phyloP scores from a whole-genome alignment of 92 coral and sea anemone species.

The Heliopora coerulea region DNA sequence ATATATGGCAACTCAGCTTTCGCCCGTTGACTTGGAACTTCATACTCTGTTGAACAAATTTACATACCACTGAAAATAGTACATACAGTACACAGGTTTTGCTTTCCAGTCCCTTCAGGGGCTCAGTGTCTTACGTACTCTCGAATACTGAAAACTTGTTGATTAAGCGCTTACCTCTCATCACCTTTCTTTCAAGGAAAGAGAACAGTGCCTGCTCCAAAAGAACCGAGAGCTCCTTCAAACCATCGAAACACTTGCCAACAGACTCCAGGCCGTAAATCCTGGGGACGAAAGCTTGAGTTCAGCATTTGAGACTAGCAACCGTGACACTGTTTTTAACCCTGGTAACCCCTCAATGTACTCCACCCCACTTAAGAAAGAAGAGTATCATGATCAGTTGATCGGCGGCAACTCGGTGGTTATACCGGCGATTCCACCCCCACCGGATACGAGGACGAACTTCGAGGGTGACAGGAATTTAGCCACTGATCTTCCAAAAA shows the following conservation, averaged over 20 bases:
- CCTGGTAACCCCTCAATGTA: constrained; percentile 20
- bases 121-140: too few relatives aligned
- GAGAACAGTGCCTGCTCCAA: constrained; percentile 78
- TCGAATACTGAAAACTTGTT: too few relatives aligned
- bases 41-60: too few relatives aligned
- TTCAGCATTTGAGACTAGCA: neutral
- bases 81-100: too few relatives aligned
- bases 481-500: constrained; percentile 6
- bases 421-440: constrained; percentile 10
- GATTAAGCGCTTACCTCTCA: too few relatives aligned
- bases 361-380: constrained; percentile 27
- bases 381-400: neutral
- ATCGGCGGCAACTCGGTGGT: constrained; percentile 23
- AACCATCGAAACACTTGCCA: constrained; percentile 78
- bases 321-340: neutral
- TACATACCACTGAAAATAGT: too few relatives aligned
- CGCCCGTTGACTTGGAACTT: too few relatives aligned
- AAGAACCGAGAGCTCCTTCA: constrained; percentile 84
- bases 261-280: constrained; percentile 63
- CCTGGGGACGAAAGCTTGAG: constrained; percentile 28
- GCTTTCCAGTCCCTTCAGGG: too few relatives aligned
- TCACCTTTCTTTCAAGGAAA: constrained; percentile 57
- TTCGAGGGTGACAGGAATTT: neutral
- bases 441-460: constrained; percentile 11
- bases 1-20: too few relatives aligned